A percentile compares a stretch with the other conserved stretches of the same genome.
phyloP scores from a whole-genome alignment of 2,113 vertebrate genomes.

The Corvus cornix region DNA sequence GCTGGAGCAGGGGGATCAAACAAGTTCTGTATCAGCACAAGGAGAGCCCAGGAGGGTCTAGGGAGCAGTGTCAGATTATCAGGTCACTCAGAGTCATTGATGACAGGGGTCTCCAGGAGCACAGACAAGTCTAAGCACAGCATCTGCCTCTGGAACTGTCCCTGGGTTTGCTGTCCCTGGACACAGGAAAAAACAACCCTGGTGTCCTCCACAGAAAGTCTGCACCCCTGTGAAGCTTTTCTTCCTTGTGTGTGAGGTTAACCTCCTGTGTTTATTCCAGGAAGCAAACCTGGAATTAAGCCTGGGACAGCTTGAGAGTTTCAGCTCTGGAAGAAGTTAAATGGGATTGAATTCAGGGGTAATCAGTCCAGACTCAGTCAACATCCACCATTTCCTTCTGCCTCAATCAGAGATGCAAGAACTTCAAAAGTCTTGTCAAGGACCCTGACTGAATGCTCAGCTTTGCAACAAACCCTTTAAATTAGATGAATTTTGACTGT shows the following conservation, averaged over 20 bases:
- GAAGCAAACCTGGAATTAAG: conserved; percentile 6
- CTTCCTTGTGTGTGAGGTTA: not conserved
- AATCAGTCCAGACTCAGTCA: not conserved
- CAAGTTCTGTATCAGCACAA: not conserved
- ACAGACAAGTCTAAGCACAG: not conserved
- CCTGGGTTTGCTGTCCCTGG: not conserved
- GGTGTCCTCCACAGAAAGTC: not conserved
- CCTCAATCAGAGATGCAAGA: not conserved
- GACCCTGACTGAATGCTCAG: not conserved
- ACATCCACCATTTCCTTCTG: not conserved
- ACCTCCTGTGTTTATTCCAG: not conserved
- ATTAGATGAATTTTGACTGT: not conserved
- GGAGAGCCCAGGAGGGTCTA: not conserved
- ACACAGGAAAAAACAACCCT: not conserved
- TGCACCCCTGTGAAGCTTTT: not conserved
- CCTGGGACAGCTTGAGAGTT: not conserved
- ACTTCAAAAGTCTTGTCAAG: not conserved
- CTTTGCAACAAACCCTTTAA: not conserved
- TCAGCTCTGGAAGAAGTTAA: conserved; percentile 32
- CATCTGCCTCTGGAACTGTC: not conserved
- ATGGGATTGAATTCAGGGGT: not conserved
- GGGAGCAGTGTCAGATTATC: not conserved
- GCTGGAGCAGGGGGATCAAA: not conserved
- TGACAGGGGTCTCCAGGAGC: not conserved
- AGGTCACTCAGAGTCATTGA: not conserved